Percentiles rank a stretch among this genome's conserved stretches.
Evolutionary conservation across 2,113 vertebrate species (phyloP).

Genomic region (Scophthalmus maximus): DNA sequence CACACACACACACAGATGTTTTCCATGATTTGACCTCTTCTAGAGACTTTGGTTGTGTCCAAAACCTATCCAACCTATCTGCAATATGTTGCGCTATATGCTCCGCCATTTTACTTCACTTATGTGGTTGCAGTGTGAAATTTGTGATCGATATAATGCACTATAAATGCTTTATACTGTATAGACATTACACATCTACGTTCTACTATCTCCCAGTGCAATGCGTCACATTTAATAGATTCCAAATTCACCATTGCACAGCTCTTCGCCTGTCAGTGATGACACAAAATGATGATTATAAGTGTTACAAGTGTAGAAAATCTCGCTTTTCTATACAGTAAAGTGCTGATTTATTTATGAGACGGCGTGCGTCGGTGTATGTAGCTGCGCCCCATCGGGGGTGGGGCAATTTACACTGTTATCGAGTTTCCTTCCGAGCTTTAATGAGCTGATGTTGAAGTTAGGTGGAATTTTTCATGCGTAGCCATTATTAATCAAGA

Average conservation of each 20-base stretch:
- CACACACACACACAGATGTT: not conserved
- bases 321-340: not conserved
- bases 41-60: no score
- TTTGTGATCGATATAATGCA: not conserved
- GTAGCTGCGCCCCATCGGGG: no score
- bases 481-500: no score
- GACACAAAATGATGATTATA: slow-evolving; percentile 1
- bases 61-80: no score
- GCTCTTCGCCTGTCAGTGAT: not conserved
- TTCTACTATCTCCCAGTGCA: not conserved
- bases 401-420: no score
- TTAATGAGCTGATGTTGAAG: no score
- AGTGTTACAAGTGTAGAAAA: not conserved
- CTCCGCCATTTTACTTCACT: not conserved
- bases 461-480: no score
- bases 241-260: not conserved
- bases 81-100: not conserved
- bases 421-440: no score
- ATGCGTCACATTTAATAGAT: not conserved
- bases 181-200: not conserved
- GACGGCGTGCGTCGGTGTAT: not conserved
- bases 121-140: not conserved
- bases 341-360: not conserved
- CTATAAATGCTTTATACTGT: not conserved
- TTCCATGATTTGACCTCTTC: no score